Evolutionary conservation across 2,888 invertebrate species (phyloP).

Genomic region (Cheiracanthium punctorium): DNA sequence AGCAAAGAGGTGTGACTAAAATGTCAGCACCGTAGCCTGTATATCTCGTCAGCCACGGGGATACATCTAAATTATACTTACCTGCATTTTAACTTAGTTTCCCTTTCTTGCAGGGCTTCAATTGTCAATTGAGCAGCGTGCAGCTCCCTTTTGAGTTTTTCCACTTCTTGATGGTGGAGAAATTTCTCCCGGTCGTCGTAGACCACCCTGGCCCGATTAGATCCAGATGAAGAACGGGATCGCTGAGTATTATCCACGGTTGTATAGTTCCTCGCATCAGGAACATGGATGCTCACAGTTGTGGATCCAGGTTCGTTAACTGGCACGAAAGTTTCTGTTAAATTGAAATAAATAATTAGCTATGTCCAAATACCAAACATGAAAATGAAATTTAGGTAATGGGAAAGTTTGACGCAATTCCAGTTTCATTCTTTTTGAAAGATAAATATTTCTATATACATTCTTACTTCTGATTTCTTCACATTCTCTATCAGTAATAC

Average conservation of each 20-base stretch:
- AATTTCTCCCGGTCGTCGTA: not conserved
- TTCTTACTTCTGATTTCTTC: no score
- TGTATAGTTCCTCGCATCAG: not conserved
- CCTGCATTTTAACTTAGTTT: conserved; percentile 77
- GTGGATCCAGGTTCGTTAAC: not conserved
- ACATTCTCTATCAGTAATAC: no score
- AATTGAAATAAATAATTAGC: not conserved
- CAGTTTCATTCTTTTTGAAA: no score
- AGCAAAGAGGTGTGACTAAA: no score
- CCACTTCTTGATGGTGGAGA: conserved; percentile 75
- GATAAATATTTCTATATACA: no score
- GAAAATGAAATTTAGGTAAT: no score
- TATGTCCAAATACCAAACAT: no score
- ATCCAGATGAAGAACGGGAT: not conserved
- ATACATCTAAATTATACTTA: no score
- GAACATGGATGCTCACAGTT: conserved; percentile 38
- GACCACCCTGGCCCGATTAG: conserved; percentile 14
- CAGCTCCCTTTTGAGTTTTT: conserved; percentile 77
- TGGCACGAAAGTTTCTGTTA: not conserved
- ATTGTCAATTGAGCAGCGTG: conserved; percentile 77
- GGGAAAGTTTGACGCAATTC: no score
- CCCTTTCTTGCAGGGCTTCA: conserved; percentile 76
- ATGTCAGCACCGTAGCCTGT: no score
- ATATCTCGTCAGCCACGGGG: no score
- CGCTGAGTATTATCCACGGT: not conserved